These are phyloP conservation scores for Drosophila villosipedis DNA, from an alignment of 2,888 invertebrate genomes.

Conservation along the genomic window DNA sequence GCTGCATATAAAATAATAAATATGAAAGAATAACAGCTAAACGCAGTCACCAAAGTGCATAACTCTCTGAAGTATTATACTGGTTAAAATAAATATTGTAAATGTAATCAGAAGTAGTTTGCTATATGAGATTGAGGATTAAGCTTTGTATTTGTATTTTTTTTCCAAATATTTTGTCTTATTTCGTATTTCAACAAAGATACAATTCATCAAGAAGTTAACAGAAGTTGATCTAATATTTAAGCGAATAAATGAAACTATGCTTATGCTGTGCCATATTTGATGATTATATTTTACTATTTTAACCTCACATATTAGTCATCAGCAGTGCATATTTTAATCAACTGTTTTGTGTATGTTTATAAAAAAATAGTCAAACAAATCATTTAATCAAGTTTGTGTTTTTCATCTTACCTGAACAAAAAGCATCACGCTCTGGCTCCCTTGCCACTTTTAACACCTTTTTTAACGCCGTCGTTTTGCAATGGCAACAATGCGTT, in stretches of 20 bases:
- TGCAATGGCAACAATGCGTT: conserved; percentile 63
- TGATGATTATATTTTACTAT: background rate
- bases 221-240: background rate
- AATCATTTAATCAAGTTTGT: conserved; percentile 49
- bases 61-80: background rate
- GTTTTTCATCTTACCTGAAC: conserved; percentile 23
- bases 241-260: background rate
- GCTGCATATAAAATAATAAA: background rate
- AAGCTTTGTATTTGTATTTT: background rate
- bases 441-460: conserved; percentile 58
- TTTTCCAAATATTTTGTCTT: background rate
- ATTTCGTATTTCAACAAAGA: background rate
- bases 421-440: conserved; percentile 50
- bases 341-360: background rate
- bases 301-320: background rate
- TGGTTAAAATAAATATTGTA: background rate
- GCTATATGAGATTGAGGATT: background rate
- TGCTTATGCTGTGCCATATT: background rate
- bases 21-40: background rate
- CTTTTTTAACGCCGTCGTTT: conserved; percentile 68
- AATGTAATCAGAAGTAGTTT: background rate
- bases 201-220: background rate
- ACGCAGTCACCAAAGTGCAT: no score
- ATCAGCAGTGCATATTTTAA: background rate
- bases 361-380: conserved; percentile 28